Percentiles rank a stretch among this genome's conserved stretches.
These are phyloP conservation scores for Agrotis segetum DNA, from an alignment of 2,888 invertebrate genomes.

Conservation along the genomic window DNA sequence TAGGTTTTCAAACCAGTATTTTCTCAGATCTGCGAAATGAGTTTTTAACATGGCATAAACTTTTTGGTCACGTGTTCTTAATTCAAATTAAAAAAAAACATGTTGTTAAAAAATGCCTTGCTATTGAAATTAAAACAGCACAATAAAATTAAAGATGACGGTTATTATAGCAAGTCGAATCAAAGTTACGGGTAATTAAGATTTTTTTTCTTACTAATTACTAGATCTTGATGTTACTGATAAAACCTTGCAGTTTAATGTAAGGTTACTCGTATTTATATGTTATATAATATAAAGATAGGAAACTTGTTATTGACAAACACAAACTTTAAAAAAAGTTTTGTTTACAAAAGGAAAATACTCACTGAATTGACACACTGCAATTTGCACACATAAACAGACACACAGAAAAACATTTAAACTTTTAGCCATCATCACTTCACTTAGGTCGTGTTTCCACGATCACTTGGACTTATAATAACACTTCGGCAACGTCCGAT, in stretches of 20 bases:
- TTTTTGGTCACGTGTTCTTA: background rate
- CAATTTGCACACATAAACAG: slow-evolving; percentile 74
- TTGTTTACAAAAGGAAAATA: slow-evolving; percentile 23
- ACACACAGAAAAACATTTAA: slow-evolving; percentile 72
- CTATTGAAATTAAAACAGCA: background rate
- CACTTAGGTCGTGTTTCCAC: slow-evolving; percentile 32
- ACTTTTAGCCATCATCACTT: slow-evolving; percentile 67
- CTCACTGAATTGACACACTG: slow-evolving; percentile 81
- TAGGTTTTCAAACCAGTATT: background rate
- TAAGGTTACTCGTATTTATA: slow-evolving; percentile 1
- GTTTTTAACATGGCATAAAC: background rate
- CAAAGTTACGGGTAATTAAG: slow-evolving; percentile 35
- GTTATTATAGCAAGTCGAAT: slow-evolving; percentile 44
- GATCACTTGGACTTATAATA: slow-evolving; percentile 17
- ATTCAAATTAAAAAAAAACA: slow-evolving; percentile 20
- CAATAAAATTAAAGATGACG: background rate
- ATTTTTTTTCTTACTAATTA: slow-evolving; percentile 43
- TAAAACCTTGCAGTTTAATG: slow-evolving; percentile 36
- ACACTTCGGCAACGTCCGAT: slow-evolving; percentile 30
- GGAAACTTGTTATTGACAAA: slow-evolving; percentile 7
- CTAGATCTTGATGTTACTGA: slow-evolving; percentile 32
- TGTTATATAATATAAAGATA: background rate
- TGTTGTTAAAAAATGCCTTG: too few species aligned
- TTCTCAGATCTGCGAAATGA: background rate
- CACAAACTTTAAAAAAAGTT: too few species aligned